Percentiles rank a stretch among this genome's conserved stretches.
Evolutionary conservation across 2,888 invertebrate genomes (phyloP).

Genomic region (Drosophila multiciliata): DNA sequence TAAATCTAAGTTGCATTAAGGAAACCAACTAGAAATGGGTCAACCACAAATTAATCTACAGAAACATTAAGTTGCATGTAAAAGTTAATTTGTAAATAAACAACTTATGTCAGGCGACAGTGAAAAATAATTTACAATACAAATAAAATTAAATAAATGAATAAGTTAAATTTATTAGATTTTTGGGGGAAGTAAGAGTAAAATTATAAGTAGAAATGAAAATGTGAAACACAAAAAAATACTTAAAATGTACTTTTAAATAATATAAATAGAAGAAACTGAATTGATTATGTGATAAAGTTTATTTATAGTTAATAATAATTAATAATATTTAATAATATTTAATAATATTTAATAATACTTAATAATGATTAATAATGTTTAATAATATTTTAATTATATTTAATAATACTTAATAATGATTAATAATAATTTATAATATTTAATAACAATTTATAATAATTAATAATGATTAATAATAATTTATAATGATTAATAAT

Average conservation of each 20-base stretch:
- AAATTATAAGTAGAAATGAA: not conserved
- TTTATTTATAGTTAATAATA: no score
- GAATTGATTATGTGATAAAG: not conserved
- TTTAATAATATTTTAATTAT: no score
- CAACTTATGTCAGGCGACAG: not conserved
- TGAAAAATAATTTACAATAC: not conserved
- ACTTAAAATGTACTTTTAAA: not conserved
- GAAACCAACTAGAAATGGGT: not conserved
- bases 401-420: no score
- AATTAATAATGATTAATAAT: no score
- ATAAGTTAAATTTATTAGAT: not conserved
- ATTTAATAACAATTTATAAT: no score
- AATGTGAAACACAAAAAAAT: not conserved
- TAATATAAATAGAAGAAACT: not conserved
- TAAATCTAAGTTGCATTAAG: slow-evolving; percentile 21
- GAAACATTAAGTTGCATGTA: not conserved
- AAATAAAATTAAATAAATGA: not conserved
- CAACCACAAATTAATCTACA: not conserved
- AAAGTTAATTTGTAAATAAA: not conserved
- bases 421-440: no score
- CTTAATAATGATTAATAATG: no score
- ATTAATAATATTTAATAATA: no score
- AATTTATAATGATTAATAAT: no score
- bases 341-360: no score
- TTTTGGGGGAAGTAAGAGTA: not conserved